Conservation (phyloP, 1,140 invertebrate species). For the Ridgeia piscesae region DNA sequence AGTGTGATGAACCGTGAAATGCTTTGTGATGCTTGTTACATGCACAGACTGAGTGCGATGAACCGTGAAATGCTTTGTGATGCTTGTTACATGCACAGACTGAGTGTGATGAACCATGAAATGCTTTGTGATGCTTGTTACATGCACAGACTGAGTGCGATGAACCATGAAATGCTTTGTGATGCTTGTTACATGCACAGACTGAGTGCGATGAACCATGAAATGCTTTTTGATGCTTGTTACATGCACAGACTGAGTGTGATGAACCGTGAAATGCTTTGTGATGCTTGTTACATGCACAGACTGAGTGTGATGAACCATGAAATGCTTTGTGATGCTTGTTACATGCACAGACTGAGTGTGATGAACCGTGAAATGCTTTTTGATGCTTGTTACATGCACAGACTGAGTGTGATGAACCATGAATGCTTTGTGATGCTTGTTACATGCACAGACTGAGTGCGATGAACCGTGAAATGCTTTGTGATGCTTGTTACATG, state of each 20-base stretch:
- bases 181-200: too few relatives aligned
- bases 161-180: too few relatives aligned
- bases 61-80: slow-evolving; percentile 43
- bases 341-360: background rate
- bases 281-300: too few relatives aligned
- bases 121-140: background rate
- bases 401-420: too few relatives aligned
- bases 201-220: too few relatives aligned
- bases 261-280: too few relatives aligned
- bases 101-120: background rate
- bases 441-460: background rate
- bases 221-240: background rate
- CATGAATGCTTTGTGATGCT: background rate
- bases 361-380: too few relatives aligned
- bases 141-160: background rate
- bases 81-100: too few relatives aligned
- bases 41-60: background rate
- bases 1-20: background rate
- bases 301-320: too few relatives aligned
- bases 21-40: background rate
- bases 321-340: background rate
- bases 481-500: too few relatives aligned
- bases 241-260: background rate
- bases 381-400: too few relatives aligned
- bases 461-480: too few relatives aligned